Evolutionary conservation across 2,113 vertebrate species (phyloP).

Genomic region (Fregetta grallaria): DNA sequence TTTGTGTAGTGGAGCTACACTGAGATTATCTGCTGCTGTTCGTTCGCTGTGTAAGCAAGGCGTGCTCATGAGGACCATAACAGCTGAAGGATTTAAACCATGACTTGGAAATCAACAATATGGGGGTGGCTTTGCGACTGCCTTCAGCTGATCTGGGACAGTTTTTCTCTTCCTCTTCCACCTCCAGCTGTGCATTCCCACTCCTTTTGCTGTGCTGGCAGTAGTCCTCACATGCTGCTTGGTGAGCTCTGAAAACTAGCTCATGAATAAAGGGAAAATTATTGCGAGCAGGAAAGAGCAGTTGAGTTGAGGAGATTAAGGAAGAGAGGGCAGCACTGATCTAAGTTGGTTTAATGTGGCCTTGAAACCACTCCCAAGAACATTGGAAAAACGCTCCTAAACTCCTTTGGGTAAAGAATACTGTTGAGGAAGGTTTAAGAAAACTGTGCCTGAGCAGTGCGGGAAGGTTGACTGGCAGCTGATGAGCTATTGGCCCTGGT

Average conservation of each 20-base stretch:
- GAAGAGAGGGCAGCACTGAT: neutral
- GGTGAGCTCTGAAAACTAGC: neutral
- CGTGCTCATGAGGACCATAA: neutral
- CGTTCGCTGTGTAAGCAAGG: neutral
- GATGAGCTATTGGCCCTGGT: neutral
- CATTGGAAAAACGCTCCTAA: neutral
- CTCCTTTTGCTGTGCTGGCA: neutral
- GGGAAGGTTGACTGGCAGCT: neutral
- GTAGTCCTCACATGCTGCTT: neutral
- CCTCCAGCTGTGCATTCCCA: neutral
- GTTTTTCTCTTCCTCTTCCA: neutral
- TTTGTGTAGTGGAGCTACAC: neutral
- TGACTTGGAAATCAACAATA: neutral
- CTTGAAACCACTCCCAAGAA: neutral
- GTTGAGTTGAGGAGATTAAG: neutral
- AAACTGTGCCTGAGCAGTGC: neutral
- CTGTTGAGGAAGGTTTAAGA: neutral
- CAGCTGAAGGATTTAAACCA: neutral
- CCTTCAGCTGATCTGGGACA: neutral
- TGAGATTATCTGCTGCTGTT: neutral
- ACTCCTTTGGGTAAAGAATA: neutral
- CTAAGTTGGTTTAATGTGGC: neutral
- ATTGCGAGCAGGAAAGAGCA: neutral
- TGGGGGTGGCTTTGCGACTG: neutral
- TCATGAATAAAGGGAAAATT: neutral